Evolutionary conservation across 2,113 vertebrate species (phyloP).

Genomic region (Progne subis): DNA sequence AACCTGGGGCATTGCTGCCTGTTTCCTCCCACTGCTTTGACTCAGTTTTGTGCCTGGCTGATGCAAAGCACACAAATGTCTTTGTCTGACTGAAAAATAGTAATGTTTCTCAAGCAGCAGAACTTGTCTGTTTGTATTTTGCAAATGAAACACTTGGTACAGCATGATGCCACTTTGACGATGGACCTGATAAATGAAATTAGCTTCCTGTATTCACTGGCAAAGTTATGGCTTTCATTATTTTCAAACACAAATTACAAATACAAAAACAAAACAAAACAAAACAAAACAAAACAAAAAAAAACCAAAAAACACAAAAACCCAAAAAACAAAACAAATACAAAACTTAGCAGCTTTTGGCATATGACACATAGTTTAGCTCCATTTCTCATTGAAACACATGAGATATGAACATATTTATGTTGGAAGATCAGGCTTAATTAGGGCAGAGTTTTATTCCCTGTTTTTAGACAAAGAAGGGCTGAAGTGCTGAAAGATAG

Average conservation of each 20-base stretch:
- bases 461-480: slow-evolving; percentile 31
- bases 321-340: background rate
- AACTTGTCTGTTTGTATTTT: slow-evolving; percentile 10
- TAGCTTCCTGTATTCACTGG: slow-evolving; percentile 6
- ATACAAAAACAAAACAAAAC: background rate
- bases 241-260: background rate
- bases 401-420: background rate
- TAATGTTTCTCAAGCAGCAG: background rate
- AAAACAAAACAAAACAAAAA: background rate
- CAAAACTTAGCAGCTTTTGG: background rate
- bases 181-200: slow-evolving; percentile 5
- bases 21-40: background rate
- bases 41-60: background rate
- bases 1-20: background rate
- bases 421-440: background rate
- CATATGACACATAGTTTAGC: background rate
- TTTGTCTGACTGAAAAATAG: background rate
- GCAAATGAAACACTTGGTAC: background rate
- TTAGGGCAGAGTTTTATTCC: background rate
- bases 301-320: background rate
- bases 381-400: background rate
- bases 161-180: background rate
- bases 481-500: slow-evolving; percentile 10
- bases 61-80: background rate
- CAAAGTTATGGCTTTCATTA: background rate